phyloP scores from a whole-genome alignment of 2,888 invertebrate species.

The Timandra comae region DNA sequence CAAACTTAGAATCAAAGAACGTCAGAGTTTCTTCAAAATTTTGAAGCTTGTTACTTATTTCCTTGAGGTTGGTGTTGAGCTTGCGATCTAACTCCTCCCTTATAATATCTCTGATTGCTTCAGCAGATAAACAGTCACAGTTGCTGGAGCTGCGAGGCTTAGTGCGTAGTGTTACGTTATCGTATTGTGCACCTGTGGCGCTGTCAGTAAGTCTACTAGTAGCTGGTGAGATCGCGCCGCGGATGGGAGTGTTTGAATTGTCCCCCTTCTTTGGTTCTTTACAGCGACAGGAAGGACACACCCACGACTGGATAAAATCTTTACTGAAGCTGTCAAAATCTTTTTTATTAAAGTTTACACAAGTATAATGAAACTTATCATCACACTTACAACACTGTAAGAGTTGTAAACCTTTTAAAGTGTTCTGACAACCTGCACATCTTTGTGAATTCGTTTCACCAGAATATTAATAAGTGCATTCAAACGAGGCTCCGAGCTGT shows the following conservation, averaged over 20 bases:
- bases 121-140: conserved; percentile 8
- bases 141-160: conserved; percentile 2
- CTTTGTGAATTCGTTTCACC: neutral
- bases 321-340: conserved; percentile 1
- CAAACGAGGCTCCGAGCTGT: too few relatives aligned
- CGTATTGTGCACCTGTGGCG: neutral
- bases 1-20: conserved; percentile 3
- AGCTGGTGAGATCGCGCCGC: neutral
- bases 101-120: conserved; percentile 11
- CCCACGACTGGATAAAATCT: conserved; percentile 5
- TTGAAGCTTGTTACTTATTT: conserved; percentile 2
- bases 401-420: conserved; percentile 1
- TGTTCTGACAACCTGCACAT: conserved; percentile 5
- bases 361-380: conserved; percentile 8
- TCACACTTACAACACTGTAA: conserved; percentile 6
- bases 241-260: neutral
- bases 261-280: conserved; percentile 4
- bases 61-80: conserved; percentile 2
- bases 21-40: conserved; percentile 3
- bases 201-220: neutral
- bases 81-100: conserved; percentile 9
- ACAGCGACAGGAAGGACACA: conserved; percentile 6
- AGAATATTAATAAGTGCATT: too few relatives aligned
- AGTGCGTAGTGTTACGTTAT: conserved; percentile 9
- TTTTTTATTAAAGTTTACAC: conserved; percentile 4